Evolutionary conservation across 2,113 vertebrate genomes (phyloP), one percentile per base, ranked within the genome.

Genomic region (Hippocampus abdominalis): DNA sequence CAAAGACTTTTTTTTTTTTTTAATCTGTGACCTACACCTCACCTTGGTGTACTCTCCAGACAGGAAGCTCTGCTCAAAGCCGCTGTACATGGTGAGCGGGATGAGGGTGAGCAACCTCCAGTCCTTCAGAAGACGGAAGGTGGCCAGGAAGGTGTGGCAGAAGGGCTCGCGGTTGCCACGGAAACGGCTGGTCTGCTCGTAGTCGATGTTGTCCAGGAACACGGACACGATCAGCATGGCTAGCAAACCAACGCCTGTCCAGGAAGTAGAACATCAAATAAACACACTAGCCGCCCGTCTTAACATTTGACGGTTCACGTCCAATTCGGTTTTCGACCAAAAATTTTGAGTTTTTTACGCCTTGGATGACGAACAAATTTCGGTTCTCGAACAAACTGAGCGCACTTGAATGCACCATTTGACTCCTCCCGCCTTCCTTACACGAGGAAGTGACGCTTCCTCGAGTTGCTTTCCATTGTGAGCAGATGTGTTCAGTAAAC

Each of bases 21-120:
- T n/a, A n/a, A n/a, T 13, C 15, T 48, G 4, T 48, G 16, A 5
- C 9, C 20, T n/a, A 8, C 21, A 12, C 12, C 23, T 27, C 79
- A 97, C 97, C 94, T 95, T 95, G 67, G 95, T 98, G 89, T 94
- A 99, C 78, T 99, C 97, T 5, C 96, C 92, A 0, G 94, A 74
- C 10, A 98, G 92, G 90, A 99, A 98, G 77, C 94, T 96, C 83
- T 98, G 96, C 71, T 99, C 93, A 36, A 98, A 89, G 18, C 97
- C 96, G 40, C 94, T 96, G 91, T 95, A 98, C 90, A 95, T 89
- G 8, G 96, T 97, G 87, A 99, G 87, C 1, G 95, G 94, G 27
- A 95, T 93, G 74, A 98, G 93, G 11, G 93, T 91, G 69, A 95
- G 20, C 54, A 97, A 88, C 10, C 94, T 93, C 77, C 87, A 91